Conservation (phyloP, 2,113 vertebrate genomes). For the Ceyx cyanopectus region DNA sequence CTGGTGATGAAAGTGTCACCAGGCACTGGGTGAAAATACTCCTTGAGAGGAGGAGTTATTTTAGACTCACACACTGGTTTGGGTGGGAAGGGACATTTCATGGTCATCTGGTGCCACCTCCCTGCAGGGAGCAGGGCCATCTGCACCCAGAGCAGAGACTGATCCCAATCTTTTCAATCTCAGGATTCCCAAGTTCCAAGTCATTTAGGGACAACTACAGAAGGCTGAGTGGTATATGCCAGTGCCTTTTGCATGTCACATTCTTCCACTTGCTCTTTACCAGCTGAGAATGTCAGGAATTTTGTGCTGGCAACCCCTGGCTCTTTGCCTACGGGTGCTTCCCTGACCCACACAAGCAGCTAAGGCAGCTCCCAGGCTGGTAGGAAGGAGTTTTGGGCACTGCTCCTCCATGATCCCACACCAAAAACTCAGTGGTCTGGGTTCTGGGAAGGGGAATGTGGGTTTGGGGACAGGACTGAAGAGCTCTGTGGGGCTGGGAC, state of each 20-base stretch:
- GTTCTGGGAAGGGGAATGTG: not conserved
- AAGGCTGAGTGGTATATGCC: slow-evolving; percentile 15
- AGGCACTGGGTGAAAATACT: not conserved
- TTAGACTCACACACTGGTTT: not conserved
- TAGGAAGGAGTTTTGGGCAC: not conserved
- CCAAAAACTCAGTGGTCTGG: accelerated
- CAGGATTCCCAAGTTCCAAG: not conserved
- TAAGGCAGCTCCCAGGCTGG: not conserved
- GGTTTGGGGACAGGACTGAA: not conserved
- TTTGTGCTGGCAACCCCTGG: not conserved
- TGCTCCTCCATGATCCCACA: not conserved
- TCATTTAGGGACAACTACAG: not conserved
- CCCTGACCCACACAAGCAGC: not conserved
- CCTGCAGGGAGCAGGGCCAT: not conserved
- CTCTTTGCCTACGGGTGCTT: not conserved
- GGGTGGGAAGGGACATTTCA: not conserved
- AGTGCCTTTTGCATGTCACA: slow-evolving; percentile 27
- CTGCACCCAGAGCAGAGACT: not conserved
- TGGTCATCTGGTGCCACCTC: not conserved
- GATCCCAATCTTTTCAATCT: not conserved
- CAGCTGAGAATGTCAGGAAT: slow-evolving; percentile 73
- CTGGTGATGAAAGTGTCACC: not conserved
- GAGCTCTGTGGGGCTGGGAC: not conserved
- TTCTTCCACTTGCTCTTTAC: slow-evolving; percentile 61
- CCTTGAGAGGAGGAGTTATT: not conserved